phyloP scores from a whole-genome alignment of 2,888 invertebrate species.

The Slavum lentiscoides region DNA sequence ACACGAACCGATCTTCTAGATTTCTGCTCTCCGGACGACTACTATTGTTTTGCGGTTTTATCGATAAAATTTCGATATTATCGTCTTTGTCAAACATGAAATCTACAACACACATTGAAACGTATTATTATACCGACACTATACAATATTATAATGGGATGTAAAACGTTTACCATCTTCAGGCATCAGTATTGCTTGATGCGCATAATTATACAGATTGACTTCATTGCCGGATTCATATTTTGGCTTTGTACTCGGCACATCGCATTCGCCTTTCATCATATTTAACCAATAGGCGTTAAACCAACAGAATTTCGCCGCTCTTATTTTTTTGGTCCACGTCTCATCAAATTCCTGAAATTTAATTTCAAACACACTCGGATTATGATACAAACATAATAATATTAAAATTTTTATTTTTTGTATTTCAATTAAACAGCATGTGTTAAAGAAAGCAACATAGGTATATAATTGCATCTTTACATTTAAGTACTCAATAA shows the following conservation, averaged over 20 bases:
- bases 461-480: too few relatives aligned
- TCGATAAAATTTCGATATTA: conserved; percentile 58
- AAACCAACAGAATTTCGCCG: conserved; percentile 95
- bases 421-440: too few relatives aligned
- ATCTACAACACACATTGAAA: conserved; percentile 55
- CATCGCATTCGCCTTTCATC: conserved; percentile 71
- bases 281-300: conserved; percentile 98
- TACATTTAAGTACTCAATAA: too few relatives aligned
- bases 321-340: conserved; percentile 92
- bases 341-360: conserved; percentile 70
- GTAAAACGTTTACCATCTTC: conserved; percentile 61
- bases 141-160: conserved; percentile 71
- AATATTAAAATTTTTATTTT: too few relatives aligned
- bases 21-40: conserved; percentile 57
- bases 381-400: neutral
- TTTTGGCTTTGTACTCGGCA: conserved; percentile 26
- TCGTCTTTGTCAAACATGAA: conserved; percentile 64
- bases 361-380: conserved; percentile 6
- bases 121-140: too few relatives aligned
- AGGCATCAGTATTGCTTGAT: conserved; percentile 55
- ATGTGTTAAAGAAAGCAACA: too few relatives aligned
- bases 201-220: conserved; percentile 61
- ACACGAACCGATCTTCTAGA: conserved; percentile 32
- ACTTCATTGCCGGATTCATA: conserved; percentile 28
- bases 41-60: conserved; percentile 56